Base-by-base conservation (phyloP, 1,140 invertebrate species). In the Pogonus chalceus region DNA sequence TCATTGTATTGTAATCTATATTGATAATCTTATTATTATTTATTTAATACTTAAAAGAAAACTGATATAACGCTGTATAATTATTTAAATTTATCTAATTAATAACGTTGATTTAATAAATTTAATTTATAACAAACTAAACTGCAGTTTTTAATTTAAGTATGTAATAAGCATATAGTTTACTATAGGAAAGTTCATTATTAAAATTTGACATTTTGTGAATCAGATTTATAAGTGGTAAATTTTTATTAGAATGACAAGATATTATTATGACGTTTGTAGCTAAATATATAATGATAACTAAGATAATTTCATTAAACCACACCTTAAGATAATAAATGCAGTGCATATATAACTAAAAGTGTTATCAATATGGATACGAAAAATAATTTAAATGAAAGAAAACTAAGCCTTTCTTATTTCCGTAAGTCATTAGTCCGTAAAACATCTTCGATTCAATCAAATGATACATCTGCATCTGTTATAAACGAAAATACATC, bases 271-370 rank as follows among this genome's bases (percentile, higher is more conserved):
- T 43, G 37, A 43, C 4, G 37, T 9, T 43, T 10, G 9, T 9
- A 12, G 7, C 7, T 43, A 18, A 43, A 18, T 16, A 43, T 10
- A 43, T 43, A 43, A 43, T 43, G 37, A 43, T 43, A 43, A 43
- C 3, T 43, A 18, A 7, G 14, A 31, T 14, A 31, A 31, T 31
- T 4, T 31, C 7, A 43, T 16, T 12, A 18, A 9, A 12, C 18
- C 37, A 43, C 37, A 43, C 37, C 37, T 43, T 43, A 43, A 43
- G 37, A 43, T 43, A 43, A 43, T 43, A 43, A 18, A 43, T 12
- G 7, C 9, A 43, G 37, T 43, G 18, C 18, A 9, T 10, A 9
- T 4, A 4, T 43, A 43, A 18, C 3, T 18, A 12, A 12, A 10
- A 10, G 37, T 43, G 37, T 43, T 43, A 16, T 43, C 37, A 43